phyloP scores from a whole-genome alignment of 2,113 vertebrate species.

The Pionites leucogaster region DNA sequence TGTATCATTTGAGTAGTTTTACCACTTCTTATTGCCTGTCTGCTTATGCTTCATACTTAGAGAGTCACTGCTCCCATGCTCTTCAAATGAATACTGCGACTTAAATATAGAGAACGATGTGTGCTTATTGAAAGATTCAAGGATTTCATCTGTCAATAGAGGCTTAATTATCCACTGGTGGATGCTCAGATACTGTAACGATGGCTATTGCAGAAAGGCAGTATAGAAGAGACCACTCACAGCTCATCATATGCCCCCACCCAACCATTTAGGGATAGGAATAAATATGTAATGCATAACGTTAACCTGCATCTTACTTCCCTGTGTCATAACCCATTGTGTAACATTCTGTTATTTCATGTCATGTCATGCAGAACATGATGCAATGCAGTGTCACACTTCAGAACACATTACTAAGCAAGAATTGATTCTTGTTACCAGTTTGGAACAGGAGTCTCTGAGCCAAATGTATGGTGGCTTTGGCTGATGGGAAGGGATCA shows the following conservation, averaged over 20 bases:
- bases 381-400: constrained; percentile 34
- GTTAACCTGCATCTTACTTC: not conserved
- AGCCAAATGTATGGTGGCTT: constrained; percentile 2
- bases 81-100: constrained; percentile 41
- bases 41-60: not conserved
- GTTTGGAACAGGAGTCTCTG: not conserved
- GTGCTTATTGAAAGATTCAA: constrained; percentile 50
- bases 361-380: not conserved
- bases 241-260: not conserved
- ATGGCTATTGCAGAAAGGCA: constrained; percentile 7
- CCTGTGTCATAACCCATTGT: constrained; percentile 25
- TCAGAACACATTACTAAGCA: constrained; percentile 31
- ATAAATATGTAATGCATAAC: not conserved
- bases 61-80: constrained; percentile 26
- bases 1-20: constrained; percentile 6
- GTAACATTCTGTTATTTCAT: not conserved
- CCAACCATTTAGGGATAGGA: not conserved
- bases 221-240: not conserved
- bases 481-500: constrained; percentile 11
- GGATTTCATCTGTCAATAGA: constrained; percentile 54
- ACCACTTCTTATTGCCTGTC: constrained; percentile 9
- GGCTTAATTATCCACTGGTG: constrained; percentile 47
- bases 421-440: constrained; percentile 15
- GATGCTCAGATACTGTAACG: constrained; percentile 8
- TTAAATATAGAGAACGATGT: constrained; percentile 7